These are phyloP conservation scores for Gephyroberyx darwinii DNA, from an alignment of 2,797 vertebrate species.

Conservation along the genomic window DNA sequence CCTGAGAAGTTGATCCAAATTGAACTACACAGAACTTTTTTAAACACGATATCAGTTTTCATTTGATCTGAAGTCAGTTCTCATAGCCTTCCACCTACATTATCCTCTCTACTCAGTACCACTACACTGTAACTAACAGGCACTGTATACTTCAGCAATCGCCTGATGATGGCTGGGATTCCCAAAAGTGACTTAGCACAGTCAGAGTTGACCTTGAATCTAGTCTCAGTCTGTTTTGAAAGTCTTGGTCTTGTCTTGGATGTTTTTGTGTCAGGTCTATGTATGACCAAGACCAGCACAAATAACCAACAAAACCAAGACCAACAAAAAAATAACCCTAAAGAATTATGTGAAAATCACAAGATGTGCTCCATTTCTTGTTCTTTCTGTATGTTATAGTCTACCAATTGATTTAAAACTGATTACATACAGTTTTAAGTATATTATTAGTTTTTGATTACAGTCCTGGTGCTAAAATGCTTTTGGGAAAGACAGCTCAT, in stretches of 20 bases:
- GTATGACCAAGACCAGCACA: background rate
- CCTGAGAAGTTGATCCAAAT: constrained; percentile 78
- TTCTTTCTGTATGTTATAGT: background rate
- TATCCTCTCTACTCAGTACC: constrained; percentile 13
- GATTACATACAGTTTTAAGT: too few species aligned
- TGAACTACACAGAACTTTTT: constrained; percentile 36
- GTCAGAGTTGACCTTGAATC: background rate
- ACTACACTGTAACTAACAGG: constrained; percentile 13
- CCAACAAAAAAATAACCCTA: background rate
- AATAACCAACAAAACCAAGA: background rate
- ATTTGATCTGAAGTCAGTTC: constrained; percentile 45
- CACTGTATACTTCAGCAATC: constrained; percentile 12
- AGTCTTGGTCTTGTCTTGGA: background rate
- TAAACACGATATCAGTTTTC: constrained; percentile 22
- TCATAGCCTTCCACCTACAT: constrained; percentile 14
- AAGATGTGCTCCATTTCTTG: background rate
- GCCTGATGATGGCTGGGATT: constrained; percentile 19
- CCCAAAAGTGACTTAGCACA: constrained; percentile 22
- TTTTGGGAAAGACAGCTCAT: constrained; percentile 17
- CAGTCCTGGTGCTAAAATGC: background rate
- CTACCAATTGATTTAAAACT: too few species aligned
- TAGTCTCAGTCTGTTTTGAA: background rate
- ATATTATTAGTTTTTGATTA: background rate
- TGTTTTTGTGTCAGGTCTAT: background rate
- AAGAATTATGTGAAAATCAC: background rate